Evolutionary conservation across 2,888 invertebrate species (phyloP), one percentile per base, ranked within the genome.

Genomic region (Laspeyria flexula): DNA sequence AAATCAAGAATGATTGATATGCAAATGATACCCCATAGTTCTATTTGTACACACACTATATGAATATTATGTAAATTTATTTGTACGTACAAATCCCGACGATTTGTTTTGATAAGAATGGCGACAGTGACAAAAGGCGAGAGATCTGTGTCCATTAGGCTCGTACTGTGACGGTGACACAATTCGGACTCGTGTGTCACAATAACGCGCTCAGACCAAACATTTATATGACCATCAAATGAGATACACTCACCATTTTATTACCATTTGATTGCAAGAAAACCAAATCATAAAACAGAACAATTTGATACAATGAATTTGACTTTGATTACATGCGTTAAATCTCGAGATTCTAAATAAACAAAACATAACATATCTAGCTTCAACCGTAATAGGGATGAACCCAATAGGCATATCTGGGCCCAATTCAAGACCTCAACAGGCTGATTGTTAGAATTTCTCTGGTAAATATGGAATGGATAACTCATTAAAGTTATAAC

Each of bases 41-140:
- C 25, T 55, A 51, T 50, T 38, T 43, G 29, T 25, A 52, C 42
- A 33, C 47, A 40, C 27, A 18, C 6, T 31, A 13, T 51, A 35
- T 18, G 5, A 3, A 3, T 18, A 18, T 16, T 15, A 6, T 13
- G 33, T 9, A 9, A n/a, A n/a, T n/a, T n/a, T n/a, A n/a, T n/a
- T n/a, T n/a, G n/a, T 51, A 35, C 35, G 11, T 33, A 41, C 43
- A 70, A 60, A 72, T 60, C 57, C 55, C 11, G 29, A 43, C 59
- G 42, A 71, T 71, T 71, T 60, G 53, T 73, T 69, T 62, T 67
- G 44, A 66, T 67, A 64, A 70, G 48, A 44, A 46, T 39, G 39
- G 35, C 47, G 61, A 57, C 51, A 39, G 34, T 58, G 58, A 60
- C 43, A 48, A 60, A 62, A 61, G 35, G 37, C 38, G 38, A 31